Conservation (phyloP, 2,113 vertebrate species). For the Gavialis gangeticus region DNA sequence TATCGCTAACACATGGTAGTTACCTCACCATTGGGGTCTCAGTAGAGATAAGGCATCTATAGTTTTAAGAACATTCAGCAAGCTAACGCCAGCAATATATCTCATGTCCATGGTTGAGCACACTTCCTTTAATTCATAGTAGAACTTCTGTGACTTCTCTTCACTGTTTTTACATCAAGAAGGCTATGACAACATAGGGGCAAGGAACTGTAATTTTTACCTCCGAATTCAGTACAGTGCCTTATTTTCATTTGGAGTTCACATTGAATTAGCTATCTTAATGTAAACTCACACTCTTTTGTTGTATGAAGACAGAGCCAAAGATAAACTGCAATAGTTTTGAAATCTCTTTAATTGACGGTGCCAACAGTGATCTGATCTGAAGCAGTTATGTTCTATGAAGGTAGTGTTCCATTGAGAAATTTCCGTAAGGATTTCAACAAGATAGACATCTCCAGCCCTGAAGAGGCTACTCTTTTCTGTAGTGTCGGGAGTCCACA, state of each 20-base stretch:
- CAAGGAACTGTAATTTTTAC: no score
- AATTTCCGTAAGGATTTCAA: background rate
- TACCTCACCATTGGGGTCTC: background rate
- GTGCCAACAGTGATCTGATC: background rate
- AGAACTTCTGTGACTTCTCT: background rate
- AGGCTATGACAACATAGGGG: no score
- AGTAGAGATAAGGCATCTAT: background rate
- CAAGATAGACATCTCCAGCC: background rate
- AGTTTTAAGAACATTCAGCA: background rate
- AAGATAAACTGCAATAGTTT: background rate
- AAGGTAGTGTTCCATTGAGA: background rate
- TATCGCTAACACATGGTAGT: background rate
- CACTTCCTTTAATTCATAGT: background rate
- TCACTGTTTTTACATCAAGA: background rate
- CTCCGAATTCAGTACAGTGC: background rate
- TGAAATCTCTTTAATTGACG: background rate
- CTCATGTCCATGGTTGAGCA: background rate
- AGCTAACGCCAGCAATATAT: background rate
- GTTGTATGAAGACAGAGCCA: no score
- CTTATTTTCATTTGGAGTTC: accelerated
- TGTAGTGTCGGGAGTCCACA: background rate
- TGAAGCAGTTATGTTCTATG: background rate
- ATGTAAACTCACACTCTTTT: background rate
- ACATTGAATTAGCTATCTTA: background rate
- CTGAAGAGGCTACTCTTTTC: background rate